Base-by-base conservation (phyloP, 2,113 vertebrate genomes). In the Hydropotes inermis region DNA sequence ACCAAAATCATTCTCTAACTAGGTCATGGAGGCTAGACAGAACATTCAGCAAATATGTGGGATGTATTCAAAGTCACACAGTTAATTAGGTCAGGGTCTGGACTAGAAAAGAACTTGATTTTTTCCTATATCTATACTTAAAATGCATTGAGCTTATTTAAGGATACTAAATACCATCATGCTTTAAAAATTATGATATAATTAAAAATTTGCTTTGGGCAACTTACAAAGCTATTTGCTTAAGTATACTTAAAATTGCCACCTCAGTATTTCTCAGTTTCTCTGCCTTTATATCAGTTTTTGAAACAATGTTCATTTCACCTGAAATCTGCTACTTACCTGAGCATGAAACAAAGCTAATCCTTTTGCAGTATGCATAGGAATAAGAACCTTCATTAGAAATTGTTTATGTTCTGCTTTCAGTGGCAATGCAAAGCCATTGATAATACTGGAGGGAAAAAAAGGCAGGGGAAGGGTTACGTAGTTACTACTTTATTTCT, bases 391-490 rank as follows among this genome's bases (percentile, higher is more conserved):
- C 99, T 99, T 99, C 99, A 99, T 99, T 98, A 99, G 99, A 98
- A 99, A 99, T 98, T 99, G 99, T 98, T 99, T 99, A 99, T 99
- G 99, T 98, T 99, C 99, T 27, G 99, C 99, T 98, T 99, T 99
- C 99, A 99, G 99, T 89, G 99, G 99, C 99, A 99, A 99, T 76
- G 99, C 99, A 98, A 99, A 99, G 94, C 99, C 99, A 96, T 99
- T 99, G 99, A 99, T 99, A 99, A 99, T 99, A 98, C 99, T 99
- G 98, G 86, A 98, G 98, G 98, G 94, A 92, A 92, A 98, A 60
- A 98, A 91, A 97, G 74, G 95, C 78, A 98, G 98, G 97, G 97
- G 57, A 55, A 97, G 81, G 60, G 89, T 97, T 97, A 98, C 98
- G 96, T 90, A 97, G 78, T 94, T 97, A 96, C 98, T 87, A 98